Evolutionary conservation across 2,797 vertebrate genomes (phyloP).

Genomic region (Rousettus madagascariensis): DNA sequence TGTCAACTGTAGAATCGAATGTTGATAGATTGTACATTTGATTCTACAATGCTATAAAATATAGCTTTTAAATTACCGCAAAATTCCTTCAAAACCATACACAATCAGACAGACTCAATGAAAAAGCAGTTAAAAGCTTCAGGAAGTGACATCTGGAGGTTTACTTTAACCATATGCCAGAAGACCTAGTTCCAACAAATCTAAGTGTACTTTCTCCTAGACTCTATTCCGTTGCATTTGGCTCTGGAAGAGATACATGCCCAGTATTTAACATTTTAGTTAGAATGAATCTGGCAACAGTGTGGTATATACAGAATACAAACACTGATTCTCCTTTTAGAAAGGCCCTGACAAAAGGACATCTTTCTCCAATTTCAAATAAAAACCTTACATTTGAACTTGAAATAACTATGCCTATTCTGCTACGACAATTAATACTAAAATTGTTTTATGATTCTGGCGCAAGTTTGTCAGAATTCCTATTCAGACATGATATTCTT

Average conservation of each 20-base stretch:
- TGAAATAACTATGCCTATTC: neutral
- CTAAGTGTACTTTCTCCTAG: neutral
- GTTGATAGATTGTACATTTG: neutral
- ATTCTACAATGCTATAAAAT: neutral
- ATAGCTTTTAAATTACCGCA: neutral
- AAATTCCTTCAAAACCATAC: slow-evolving; percentile 40
- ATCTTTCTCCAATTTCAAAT: slow-evolving; percentile 49
- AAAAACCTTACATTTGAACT: slow-evolving; percentile 20
- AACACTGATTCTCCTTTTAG: neutral
- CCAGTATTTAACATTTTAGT: neutral
- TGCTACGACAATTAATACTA: neutral
- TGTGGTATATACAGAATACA: neutral
- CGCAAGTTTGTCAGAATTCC: neutral
- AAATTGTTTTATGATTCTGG: slow-evolving; percentile 1
- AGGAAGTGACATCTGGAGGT: neutral
- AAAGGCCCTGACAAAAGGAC: neutral
- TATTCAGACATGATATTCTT: neutral
- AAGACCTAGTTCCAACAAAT: neutral
- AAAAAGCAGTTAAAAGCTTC: slow-evolving; percentile 13
- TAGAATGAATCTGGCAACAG: neutral
- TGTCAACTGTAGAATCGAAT: neutral
- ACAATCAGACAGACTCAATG: neutral
- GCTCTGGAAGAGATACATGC: neutral
- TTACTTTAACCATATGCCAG: neutral
- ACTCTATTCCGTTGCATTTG: neutral